Evolutionary conservation across 2,113 vertebrate species (phyloP), one percentile per base, ranked within the genome.

Genomic region (Furnarius figulus): DNA sequence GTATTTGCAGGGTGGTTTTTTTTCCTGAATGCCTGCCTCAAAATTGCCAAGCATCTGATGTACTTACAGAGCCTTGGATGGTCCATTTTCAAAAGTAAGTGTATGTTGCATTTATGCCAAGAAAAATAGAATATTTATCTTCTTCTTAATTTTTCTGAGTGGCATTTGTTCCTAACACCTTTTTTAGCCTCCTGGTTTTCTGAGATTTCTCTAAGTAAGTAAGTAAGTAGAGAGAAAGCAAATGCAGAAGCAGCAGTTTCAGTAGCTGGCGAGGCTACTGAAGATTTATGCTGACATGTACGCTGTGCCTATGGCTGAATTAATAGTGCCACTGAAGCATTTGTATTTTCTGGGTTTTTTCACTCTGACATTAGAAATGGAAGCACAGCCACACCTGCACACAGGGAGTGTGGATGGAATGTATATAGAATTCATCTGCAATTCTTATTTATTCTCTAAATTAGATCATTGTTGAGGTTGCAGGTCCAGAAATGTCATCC

Each of bases 161-260:
- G 40, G 20, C 0, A 0, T 87, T 93, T 85, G 30, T 61, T 91
- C 59, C 50, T 62, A 83, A 30, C 58, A 70, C 74, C 71, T 93
- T 85, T 62, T 62, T 42, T 50, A 66, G 37, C 21, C 10, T 33
- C 66, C 42, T 55, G 14, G 15, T 71, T 91, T 89, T 85, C 75
- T 44, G 30, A 77, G 87, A 87, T 62, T 30, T 70, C 58, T 81
- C 81, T 68, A 56, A 73, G 23, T 39, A 75, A 77, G 22, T n/a
- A 78, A 76, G 40, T 46, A 72, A 70, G 44, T 68, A 49, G 24
- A 80, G 55, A 83, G 85, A 88, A 93, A 86, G 75, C 87, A 95
- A 94, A 80, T 74, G 87, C 95, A 94, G 81, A 91, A 94, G 58
- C 91, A 96, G 93, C 87, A 95, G 58, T 93, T 95, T 93, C 68